These are phyloP conservation scores for Podocnemis expansa DNA, from an alignment of 2,113 vertebrate species.

Conservation along the genomic window DNA sequence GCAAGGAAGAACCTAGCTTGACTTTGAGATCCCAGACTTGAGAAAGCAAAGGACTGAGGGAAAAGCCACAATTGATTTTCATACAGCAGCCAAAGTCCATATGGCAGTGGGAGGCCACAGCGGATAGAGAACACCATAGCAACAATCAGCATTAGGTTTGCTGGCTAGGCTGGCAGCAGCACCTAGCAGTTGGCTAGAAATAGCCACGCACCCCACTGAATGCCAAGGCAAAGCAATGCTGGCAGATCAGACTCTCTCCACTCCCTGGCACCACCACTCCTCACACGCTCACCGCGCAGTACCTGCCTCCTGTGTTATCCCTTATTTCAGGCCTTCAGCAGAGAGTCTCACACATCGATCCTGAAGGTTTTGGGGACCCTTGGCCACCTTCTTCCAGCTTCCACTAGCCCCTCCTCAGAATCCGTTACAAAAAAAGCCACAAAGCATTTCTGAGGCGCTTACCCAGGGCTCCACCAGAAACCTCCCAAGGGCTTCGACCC, in stretches of 20 bases:
- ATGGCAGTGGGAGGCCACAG: too few species aligned
- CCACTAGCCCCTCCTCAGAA: neutral
- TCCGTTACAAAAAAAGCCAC: neutral
- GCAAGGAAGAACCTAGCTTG: neutral
- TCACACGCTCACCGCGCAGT: neutral
- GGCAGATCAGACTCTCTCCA: neutral
- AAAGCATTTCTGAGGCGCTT: neutral
- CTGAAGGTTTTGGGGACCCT: rapidly evolving
- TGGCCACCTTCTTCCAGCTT: rapidly evolving
- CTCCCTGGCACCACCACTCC: neutral
- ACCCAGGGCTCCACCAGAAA: neutral
- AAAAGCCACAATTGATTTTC: neutral
- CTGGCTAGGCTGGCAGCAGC: neutral
- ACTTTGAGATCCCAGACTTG: neutral
- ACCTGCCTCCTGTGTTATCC: neutral
- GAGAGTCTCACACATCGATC: neutral
- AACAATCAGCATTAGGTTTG: too few species aligned
- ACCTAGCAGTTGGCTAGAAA: neutral
- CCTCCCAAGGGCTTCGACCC: too few species aligned
- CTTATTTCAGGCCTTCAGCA: neutral
- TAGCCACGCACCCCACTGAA: rapidly evolving
- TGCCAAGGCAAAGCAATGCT: neutral
- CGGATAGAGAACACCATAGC: neutral
- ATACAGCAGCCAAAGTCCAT: too few species aligned
- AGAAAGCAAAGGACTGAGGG: neutral